Conservation (phyloP, 2,888 invertebrate genomes). For the Andrena marginata region DNA sequence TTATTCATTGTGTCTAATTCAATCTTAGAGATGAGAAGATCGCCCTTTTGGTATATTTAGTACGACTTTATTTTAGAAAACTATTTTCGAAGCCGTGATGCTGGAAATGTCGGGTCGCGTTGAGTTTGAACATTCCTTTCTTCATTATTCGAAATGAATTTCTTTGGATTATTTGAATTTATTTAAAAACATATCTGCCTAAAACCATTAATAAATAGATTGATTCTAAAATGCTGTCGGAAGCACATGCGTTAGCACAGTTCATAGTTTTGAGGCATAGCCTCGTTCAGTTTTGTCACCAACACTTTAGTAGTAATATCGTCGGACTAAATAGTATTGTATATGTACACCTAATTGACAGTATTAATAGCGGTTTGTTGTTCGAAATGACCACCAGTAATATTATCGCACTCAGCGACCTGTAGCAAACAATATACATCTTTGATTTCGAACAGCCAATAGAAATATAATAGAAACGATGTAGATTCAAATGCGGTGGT, state of each 20-base stretch:
- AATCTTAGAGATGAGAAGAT: conserved; percentile 38
- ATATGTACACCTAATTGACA: too few species aligned
- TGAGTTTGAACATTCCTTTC: background rate
- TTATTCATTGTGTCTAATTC: conserved; percentile 57
- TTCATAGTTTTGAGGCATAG: too few species aligned
- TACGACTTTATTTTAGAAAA: conserved; percentile 37
- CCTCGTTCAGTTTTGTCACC: too few species aligned
- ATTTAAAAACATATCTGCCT: background rate
- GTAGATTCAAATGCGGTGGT: background rate
- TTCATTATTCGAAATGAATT: background rate
- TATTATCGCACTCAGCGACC: background rate
- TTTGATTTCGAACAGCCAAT: background rate
- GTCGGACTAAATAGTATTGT: too few species aligned
- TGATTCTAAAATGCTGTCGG: too few species aligned
- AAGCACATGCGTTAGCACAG: too few species aligned
- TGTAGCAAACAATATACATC: background rate
- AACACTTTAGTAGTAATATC: too few species aligned
- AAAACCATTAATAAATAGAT: too few species aligned
- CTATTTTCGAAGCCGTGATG: conserved; percentile 18
- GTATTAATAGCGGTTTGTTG: background rate
- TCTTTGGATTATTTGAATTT: background rate
- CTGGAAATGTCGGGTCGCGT: conserved; percentile 4
- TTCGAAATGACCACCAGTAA: background rate
- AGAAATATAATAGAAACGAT: background rate
- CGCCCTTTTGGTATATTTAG: conserved; percentile 52